Conservation (phyloP, 2,797 vertebrate genomes). For the Acrossocheilus fasciatus region DNA sequence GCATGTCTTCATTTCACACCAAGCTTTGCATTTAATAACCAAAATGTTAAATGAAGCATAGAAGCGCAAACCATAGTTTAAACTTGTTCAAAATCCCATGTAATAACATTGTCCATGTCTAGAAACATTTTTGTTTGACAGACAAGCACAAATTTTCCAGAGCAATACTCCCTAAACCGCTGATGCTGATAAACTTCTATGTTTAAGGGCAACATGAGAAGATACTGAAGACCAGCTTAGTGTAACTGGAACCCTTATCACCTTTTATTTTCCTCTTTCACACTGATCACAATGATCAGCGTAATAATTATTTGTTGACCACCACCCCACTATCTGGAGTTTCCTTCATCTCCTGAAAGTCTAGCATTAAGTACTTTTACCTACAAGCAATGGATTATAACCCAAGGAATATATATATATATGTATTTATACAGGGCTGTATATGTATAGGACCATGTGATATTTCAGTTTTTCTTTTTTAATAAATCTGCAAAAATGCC, state of each 20-base stretch:
- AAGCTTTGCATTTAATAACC: conserved; percentile 3
- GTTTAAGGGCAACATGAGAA: conserved; percentile 6
- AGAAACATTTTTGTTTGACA: neutral
- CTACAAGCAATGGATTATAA: neutral
- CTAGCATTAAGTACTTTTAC: neutral
- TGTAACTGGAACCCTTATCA: neutral
- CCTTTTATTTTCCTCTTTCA: conserved; percentile 72
- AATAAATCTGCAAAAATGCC: no score
- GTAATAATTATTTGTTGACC: conserved; percentile 56
- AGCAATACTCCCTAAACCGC: neutral
- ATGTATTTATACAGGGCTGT: no score
- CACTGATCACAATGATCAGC: conserved; percentile 66
- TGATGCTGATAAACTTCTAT: neutral
- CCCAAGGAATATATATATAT: neutral
- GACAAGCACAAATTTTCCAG: neutral
- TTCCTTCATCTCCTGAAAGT: neutral
- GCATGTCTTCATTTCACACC: neutral
- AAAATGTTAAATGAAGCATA: conserved; percentile 31
- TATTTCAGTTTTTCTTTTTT: no score
- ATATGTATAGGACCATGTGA: no score
- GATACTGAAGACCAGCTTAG: neutral
- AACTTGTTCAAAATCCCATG: conserved; percentile 24
- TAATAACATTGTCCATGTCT: conserved; percentile 6
- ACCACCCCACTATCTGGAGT: neutral
- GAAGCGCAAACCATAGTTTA: conserved; percentile 15